These are phyloP conservation scores for Podarcis lilfordi DNA, from an alignment of 2,797 vertebrate genomes.

Conservation along the genomic window DNA sequence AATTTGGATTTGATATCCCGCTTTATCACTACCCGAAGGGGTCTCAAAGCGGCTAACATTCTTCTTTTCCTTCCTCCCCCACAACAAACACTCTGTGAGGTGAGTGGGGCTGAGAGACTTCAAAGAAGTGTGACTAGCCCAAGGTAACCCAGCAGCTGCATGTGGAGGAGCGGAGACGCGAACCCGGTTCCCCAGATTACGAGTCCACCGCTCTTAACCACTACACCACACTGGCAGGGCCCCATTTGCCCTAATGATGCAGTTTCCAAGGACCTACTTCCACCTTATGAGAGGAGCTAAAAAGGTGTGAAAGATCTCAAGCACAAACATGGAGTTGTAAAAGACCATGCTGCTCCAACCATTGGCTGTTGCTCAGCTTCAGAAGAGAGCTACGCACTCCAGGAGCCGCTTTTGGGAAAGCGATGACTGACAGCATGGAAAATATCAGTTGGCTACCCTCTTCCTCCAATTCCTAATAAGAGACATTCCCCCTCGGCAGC, in stretches of 20 bases:
- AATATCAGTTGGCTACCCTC: neutral
- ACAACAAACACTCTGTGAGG: too few relatives aligned
- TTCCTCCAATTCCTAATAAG: constrained; percentile 1
- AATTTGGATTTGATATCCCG: too few relatives aligned
- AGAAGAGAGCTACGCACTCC: neutral
- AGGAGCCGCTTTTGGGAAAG: neutral
- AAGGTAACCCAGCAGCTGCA: too few relatives aligned
- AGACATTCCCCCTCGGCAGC: constrained; percentile 14
- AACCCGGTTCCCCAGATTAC: too few relatives aligned
- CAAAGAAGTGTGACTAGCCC: too few relatives aligned
- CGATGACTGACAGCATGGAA: neutral
- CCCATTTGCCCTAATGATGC: neutral
- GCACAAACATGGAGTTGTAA: neutral
- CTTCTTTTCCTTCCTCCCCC: too few relatives aligned
- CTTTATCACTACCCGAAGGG: too few relatives aligned
- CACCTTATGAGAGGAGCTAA: neutral
- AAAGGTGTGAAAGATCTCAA: neutral
- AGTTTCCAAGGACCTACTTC: neutral
- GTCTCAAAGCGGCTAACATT: too few relatives aligned
- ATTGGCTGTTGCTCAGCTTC: neutral
- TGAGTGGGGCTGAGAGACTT: too few relatives aligned
- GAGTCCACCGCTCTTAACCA: too few relatives aligned
- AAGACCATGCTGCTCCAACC: neutral
- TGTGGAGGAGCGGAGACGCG: too few relatives aligned
- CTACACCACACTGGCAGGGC: neutral